These are phyloP conservation scores for Chesias legatella DNA, from an alignment of 2,888 invertebrate species.

Conservation along the genomic window DNA sequence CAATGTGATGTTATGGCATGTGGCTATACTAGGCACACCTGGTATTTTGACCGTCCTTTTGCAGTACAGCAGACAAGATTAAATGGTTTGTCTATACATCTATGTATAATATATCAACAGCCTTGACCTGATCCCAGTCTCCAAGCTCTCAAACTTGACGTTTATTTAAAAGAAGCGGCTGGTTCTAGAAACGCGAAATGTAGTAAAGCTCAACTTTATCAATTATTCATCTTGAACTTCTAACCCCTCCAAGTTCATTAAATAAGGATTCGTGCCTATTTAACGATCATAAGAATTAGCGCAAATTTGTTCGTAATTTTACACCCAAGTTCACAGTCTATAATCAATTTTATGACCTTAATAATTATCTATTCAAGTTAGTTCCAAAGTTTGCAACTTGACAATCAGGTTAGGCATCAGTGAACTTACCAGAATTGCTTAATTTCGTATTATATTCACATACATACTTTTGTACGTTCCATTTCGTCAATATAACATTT, in stretches of 20 bases:
- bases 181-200: too few species aligned
- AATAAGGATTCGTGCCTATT: neutral
- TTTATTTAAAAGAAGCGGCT: neutral
- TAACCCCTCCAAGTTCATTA: slow-evolving; percentile 1
- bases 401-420: too few species aligned
- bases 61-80: too few species aligned
- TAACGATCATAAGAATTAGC: slow-evolving; percentile 1
- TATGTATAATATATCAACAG: too few species aligned
- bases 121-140: too few species aligned
- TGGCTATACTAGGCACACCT: too few species aligned
- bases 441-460: slow-evolving; percentile 3
- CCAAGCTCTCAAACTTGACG: neutral
- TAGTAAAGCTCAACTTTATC: neutral
- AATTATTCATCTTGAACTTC: slow-evolving; percentile 3
- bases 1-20: too few species aligned
- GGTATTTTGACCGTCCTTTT: too few species aligned
- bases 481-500: too few species aligned
- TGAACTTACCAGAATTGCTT: slow-evolving; percentile 15
- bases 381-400: slow-evolving; percentile 2
- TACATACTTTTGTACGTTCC: too few species aligned
- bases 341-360: slow-evolving; percentile 10
- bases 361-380: slow-evolving; percentile 8
- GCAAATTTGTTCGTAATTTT: slow-evolving; percentile 4
- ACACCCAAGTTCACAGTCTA: slow-evolving; percentile 3
- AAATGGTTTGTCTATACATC: too few species aligned